Evolutionary conservation across 2,797 vertebrate species (phyloP).

Genomic region (Amphiprion clarkii): DNA sequence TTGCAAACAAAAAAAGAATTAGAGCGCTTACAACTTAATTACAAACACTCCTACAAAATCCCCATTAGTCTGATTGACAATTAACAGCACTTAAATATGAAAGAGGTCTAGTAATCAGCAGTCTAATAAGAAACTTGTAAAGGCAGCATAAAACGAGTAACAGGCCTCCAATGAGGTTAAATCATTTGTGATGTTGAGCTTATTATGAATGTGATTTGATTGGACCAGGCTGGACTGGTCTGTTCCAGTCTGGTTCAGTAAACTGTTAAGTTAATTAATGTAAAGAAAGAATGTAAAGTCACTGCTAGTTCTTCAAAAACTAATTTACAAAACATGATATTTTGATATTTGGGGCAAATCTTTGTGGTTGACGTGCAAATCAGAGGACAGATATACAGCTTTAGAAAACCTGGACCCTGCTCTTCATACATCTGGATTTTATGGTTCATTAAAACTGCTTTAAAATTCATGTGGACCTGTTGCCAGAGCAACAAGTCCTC

Average conservation of each 20-base stretch:
- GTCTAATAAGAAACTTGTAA: slow-evolving; percentile 9
- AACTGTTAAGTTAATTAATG: too few relatives aligned
- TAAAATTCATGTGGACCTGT: too few relatives aligned
- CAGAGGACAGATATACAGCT: too few relatives aligned
- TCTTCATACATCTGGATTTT: too few relatives aligned
- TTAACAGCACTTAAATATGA: slow-evolving; percentile 10
- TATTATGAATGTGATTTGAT: neutral
- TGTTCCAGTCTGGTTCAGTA: neutral
- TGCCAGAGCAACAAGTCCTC: too few relatives aligned
- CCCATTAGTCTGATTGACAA: slow-evolving; percentile 17
- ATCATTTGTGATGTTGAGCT: neutral
- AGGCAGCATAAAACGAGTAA: slow-evolving; percentile 10
- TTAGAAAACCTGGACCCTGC: too few relatives aligned
- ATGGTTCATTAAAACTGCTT: too few relatives aligned
- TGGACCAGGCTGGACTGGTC: neutral
- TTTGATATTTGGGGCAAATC: too few relatives aligned
- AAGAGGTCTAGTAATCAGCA: slow-evolving; percentile 5
- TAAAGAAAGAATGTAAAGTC: too few relatives aligned
- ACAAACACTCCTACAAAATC: slow-evolving; percentile 13
- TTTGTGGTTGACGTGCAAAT: too few relatives aligned
- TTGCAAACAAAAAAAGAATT: slow-evolving; percentile 7
- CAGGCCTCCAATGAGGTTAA: neutral
- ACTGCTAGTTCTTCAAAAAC: too few relatives aligned
- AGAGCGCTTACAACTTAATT: neutral
- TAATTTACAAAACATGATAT: too few relatives aligned